phyloP scores from a whole-genome alignment of 2,797 vertebrate species.

The Pseudopleuronectes americanus region DNA sequence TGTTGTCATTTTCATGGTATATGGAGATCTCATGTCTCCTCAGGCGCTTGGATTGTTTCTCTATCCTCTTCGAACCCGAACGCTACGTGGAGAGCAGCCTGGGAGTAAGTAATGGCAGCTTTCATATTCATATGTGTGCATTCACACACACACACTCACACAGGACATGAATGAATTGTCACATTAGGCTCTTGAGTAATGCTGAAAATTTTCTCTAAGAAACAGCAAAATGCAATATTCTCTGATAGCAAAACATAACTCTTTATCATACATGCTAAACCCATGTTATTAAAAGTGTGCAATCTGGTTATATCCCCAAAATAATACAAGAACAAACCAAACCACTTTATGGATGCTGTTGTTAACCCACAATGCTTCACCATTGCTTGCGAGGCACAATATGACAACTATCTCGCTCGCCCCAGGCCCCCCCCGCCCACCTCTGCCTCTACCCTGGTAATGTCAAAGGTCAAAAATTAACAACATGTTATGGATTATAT shows the following conservation, averaged over 20 bases:
- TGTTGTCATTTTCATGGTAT: constrained; percentile 61
- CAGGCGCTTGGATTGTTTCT: constrained; percentile 50
- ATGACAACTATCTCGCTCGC: constrained; percentile 67
- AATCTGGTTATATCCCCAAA: constrained; percentile 73
- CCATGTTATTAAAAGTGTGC: constrained; percentile 60
- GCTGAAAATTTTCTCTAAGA: constrained; percentile 73
- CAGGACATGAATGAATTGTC: constrained; percentile 65
- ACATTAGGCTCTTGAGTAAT: constrained; percentile 67
- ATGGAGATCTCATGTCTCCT: constrained; percentile 45
- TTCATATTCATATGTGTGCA: constrained; percentile 34
- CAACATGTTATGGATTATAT: constrained; percentile 79
- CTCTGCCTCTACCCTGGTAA: constrained; percentile 61
- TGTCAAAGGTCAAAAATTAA: constrained; percentile 79
- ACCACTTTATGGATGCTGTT: constrained; percentile 71
- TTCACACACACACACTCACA: constrained; percentile 51
- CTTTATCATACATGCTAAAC: constrained; percentile 67
- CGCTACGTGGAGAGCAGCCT: constrained; percentile 48
- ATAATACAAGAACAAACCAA: constrained; percentile 72
- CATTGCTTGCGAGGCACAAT: constrained; percentile 71
- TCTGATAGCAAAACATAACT: constrained; percentile 68
- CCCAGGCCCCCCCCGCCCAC: constrained; percentile 34
- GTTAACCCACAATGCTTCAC: constrained; percentile 68
- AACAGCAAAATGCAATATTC: constrained; percentile 77
- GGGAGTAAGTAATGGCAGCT: constrained; percentile 51
- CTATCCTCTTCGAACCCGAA: constrained; percentile 57